Percentiles rank a stretch among this genome's conserved stretches.
These are phyloP conservation scores for Trachops cirrhosus DNA, from an alignment of 2,797 vertebrate species.

Conservation along the genomic window DNA sequence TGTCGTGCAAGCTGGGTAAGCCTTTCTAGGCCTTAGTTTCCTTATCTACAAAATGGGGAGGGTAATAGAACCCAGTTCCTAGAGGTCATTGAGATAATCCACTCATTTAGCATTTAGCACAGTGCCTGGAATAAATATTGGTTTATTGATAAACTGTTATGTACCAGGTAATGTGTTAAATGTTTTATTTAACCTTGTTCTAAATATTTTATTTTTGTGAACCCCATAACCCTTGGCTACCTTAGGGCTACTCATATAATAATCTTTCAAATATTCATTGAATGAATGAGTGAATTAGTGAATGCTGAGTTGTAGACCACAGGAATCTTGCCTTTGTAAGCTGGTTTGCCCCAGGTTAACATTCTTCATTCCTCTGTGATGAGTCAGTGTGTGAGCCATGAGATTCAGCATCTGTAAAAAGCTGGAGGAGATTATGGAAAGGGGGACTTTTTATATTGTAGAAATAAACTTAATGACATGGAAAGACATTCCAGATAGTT, in stretches of 20 bases:
- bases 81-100: background rate
- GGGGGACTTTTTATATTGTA: background rate
- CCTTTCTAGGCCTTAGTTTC: background rate
- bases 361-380: background rate
- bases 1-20: background rate
- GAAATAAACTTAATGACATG: constrained; percentile 2
- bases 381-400: background rate
- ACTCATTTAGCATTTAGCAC: background rate
- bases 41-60: background rate
- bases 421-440: background rate
- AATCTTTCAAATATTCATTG: background rate
- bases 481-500: background rate
- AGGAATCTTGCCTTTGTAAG: constrained; percentile 34
- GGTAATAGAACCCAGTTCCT: background rate
- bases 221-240: background rate
- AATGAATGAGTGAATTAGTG: constrained; percentile 20
- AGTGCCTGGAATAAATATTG: background rate
- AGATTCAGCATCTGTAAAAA: background rate
- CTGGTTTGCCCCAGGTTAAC: background rate
- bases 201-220: constrained; percentile 30
- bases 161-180: background rate
- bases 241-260: background rate
- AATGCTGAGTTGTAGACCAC: constrained; percentile 12
- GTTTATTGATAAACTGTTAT: background rate
- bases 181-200: constrained; percentile 14